Evolutionary conservation across 2,888 invertebrate species (phyloP).

Genomic region (Odontocolon sp.): DNA sequence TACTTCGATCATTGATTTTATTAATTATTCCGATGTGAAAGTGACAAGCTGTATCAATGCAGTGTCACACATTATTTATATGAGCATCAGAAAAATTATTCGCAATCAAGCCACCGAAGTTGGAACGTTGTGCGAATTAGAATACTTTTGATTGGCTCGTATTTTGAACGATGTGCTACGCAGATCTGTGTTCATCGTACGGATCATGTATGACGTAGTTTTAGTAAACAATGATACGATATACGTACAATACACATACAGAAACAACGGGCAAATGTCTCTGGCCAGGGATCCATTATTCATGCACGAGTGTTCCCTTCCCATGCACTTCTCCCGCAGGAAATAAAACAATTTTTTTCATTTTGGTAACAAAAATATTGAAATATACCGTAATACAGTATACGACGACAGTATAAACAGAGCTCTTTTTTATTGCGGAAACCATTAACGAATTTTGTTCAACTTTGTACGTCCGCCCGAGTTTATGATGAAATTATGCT

Average conservation of each 20-base stretch:
- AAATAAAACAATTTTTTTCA: conserved; percentile 64
- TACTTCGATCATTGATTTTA: no score
- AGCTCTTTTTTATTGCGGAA: no score
- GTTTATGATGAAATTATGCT: no score
- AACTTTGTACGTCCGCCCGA: no score
- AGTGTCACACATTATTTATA: not conserved
- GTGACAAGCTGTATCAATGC: not conserved
- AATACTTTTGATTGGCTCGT: conserved; percentile 68
- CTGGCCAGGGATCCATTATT: conserved; percentile 65
- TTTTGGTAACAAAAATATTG: conserved; percentile 54
- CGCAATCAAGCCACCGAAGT: conserved; percentile 62
- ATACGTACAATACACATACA: not conserved
- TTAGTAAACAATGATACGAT: conserved; percentile 12
- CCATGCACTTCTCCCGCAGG: conserved; percentile 49
- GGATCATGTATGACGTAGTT: conserved; percentile 30
- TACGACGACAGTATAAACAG: not conserved
- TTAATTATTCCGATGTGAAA: not conserved
- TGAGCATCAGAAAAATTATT: conserved; percentile 63
- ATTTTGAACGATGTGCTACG: not conserved
- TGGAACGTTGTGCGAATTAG: conserved; percentile 60
- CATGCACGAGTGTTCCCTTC: conserved; percentile 56
- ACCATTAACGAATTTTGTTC: not conserved
- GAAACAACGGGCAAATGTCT: conserved; percentile 61
- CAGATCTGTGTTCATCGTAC: conserved; percentile 9
- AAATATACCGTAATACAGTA: not conserved